These are phyloP conservation scores for Adela reaumurella DNA, from an alignment of 2,888 invertebrate genomes.

Conservation along the genomic window DNA sequence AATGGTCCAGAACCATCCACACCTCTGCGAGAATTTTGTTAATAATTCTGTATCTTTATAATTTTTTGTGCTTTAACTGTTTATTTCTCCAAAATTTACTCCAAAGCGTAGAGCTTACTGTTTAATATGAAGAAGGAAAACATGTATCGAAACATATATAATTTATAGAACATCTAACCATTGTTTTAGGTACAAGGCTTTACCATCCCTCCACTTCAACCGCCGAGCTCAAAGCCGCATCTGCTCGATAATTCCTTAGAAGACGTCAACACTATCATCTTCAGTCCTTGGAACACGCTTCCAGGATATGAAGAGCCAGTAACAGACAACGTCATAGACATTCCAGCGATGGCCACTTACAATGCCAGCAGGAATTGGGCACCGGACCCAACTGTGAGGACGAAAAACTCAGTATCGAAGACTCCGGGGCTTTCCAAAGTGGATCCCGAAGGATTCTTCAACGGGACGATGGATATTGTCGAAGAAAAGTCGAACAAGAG, in stretches of 20 bases:
- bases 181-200: constrained; percentile 40
- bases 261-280: constrained; percentile 53
- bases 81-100: too few species aligned
- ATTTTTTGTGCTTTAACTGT: too few species aligned
- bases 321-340: constrained; percentile 45
- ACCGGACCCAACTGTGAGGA: constrained; percentile 16
- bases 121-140: too few species aligned
- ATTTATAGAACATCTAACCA: background rate
- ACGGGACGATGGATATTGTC: constrained; percentile 39
- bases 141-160: too few species aligned
- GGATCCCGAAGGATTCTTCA: constrained; percentile 20
- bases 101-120: too few species aligned
- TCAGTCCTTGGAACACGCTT: constrained; percentile 51
- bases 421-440: constrained; percentile 16
- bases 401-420: background rate
- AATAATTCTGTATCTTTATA: too few species aligned
- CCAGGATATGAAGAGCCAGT: constrained; percentile 42
- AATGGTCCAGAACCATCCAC: too few species aligned
- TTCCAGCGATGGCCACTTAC: constrained; percentile 29
- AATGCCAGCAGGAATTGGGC: constrained; percentile 34
- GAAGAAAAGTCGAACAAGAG: constrained; percentile 51
- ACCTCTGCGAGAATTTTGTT: too few species aligned
- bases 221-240: constrained; percentile 30
- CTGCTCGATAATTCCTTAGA: constrained; percentile 44
- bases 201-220: constrained; percentile 37